Conservation (phyloP, 2,113 vertebrate genomes). For the Pedionomus torquatus region DNA sequence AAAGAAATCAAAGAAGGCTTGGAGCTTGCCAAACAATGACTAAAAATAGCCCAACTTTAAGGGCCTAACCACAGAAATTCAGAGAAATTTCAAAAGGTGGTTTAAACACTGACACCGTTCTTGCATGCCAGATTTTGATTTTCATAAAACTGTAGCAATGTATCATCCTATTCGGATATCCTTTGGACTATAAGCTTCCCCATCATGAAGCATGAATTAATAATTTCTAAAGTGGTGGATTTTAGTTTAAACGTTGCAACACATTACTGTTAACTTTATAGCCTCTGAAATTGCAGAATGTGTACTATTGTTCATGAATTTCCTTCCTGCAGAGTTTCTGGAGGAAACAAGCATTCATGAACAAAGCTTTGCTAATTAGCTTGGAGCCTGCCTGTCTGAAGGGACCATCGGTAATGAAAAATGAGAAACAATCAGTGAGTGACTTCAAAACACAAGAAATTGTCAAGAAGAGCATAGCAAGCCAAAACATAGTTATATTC, state of each 20-base stretch:
- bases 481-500: constrained; percentile 10
- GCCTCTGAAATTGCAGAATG: constrained; percentile 30
- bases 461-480: constrained; percentile 46
- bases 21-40: background rate
- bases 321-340: constrained; percentile 60
- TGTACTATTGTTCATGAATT: constrained; percentile 13
- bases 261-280: constrained; percentile 15
- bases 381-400: constrained; percentile 55
- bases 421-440: constrained; percentile 58
- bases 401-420: constrained; percentile 57
- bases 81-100: background rate
- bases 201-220: background rate
- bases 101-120: background rate
- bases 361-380: constrained; percentile 71
- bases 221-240: background rate
- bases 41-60: background rate
- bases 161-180: background rate
- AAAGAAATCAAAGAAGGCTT: background rate
- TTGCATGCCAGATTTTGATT: background rate
- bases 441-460: constrained; percentile 43
- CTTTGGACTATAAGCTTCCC: background rate
- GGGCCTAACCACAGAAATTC: background rate
- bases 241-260: background rate
- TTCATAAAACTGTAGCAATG: background rate
- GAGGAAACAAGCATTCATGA: constrained; percentile 50